A percentile compares a stretch with the other conserved stretches of the same genome.
Evolutionary conservation across 2,113 vertebrate species (phyloP).

Genomic region (Myotis yumanensis): DNA sequence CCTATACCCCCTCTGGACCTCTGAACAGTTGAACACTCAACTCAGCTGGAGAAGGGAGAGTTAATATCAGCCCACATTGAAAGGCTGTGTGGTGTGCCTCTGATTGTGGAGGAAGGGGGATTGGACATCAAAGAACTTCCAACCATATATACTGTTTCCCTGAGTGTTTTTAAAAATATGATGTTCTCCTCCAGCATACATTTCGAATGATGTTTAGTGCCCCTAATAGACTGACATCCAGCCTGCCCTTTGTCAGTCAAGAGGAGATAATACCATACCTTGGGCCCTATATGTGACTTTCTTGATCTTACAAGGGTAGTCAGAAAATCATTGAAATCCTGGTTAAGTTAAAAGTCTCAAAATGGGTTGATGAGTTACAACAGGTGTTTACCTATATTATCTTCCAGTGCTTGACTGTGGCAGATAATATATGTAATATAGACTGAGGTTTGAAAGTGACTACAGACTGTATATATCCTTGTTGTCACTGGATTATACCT

Average conservation of each 20-base stretch:
- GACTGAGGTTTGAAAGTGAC: not conserved
- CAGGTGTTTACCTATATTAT: not conserved
- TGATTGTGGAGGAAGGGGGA: not conserved
- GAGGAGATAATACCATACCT: not conserved
- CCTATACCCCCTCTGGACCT: not conserved
- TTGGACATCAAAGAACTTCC: not conserved
- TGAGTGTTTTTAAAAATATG: not conserved
- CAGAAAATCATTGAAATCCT: not conserved
- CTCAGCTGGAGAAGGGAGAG: not conserved
- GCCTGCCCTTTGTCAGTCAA: not conserved
- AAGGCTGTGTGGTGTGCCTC: not conserved
- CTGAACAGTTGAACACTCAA: not conserved
- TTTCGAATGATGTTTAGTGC: not conserved
- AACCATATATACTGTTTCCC: not conserved
- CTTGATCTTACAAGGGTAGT: not conserved
- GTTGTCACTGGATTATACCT: not conserved
- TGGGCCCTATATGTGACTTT: not conserved
- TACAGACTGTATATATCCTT: not conserved
- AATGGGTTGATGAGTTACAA: not conserved
- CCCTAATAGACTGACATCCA: not conserved
- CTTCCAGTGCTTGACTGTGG: not conserved
- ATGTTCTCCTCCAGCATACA: not conserved
- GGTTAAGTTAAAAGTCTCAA: not conserved
- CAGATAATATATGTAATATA: too few relatives aligned
- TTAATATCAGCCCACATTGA: not conserved